Base-by-base conservation (phyloP, 2,888 invertebrate genomes). In the Nysson spinosus region DNA sequence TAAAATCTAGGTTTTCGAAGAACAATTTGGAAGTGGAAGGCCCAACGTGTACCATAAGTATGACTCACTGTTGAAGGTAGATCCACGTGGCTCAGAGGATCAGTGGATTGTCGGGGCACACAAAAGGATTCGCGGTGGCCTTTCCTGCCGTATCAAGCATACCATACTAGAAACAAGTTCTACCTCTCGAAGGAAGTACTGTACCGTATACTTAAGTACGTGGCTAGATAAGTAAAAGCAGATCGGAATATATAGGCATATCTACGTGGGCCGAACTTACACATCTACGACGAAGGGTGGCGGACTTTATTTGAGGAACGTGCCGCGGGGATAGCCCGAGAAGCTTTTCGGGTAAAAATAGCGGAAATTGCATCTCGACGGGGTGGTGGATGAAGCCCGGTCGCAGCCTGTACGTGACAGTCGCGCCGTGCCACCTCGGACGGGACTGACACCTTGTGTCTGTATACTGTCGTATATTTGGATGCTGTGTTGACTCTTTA, bases 301-400 rank as follows among this genome's bases (percentile, higher is more conserved):
- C 73, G 42, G 77, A 78, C 79, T 84, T 85, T 86, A 86, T 86
- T 85, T 85, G 85, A 83, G 80, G 83, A 86, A 86, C 86, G 86
- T 86, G 86, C 83, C 80, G 72, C 75, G 75, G 78, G 82, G 80
- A 83, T 80, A 77, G 71, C 79, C 78, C 77, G 82, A 79, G 83
- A 80, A 85, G 86, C 83, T 86, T 86, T 85, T 83, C 81, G 79
- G 80, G 83, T 85, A 85, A 86, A 86, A 86, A 86, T 86, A 86
- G 83, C 85, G 85, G 86, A 86, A 86, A 86, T 86, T 85, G 85
- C 86, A 86, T 84, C 71, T 81, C 82, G 67, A 66, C 66, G 69
- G 74, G 75, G 72, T 66, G 74, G 75, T 75, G 78, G 78, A 81
- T 82, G 81, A 79, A 81, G 79, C 75, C 77, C 69, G 70, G 79